Evolutionary conservation across 2,797 vertebrate genomes (phyloP), one percentile per base, ranked within the genome.

Genomic region (Atherinosoma microstoma): DNA sequence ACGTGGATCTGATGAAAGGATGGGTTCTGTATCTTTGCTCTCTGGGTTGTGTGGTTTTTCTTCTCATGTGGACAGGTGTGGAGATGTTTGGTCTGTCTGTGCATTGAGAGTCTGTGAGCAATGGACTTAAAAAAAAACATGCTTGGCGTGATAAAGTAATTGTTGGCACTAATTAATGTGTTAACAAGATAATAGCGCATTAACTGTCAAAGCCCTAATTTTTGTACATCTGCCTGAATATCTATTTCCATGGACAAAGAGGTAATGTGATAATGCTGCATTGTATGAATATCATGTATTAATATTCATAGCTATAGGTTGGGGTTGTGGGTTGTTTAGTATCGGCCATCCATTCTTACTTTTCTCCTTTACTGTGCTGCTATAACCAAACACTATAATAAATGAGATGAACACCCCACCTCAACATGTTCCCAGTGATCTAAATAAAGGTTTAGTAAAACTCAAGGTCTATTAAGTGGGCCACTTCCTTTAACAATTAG

Each of bases 361-460:
- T 58, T 1, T 3, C 32, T 58, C 56, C 30, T 4, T 0, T 36
- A 36, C 49, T 49, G 24, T 47, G 32, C 42, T 66, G 35, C 40
- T 61, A 74, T 40, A 10, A 49, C 42, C 32, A 51, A 36, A 27
- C 15, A 47, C 27, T 36, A 32, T 34, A 38, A 49, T 76, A 64
- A 73, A 63, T 10, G 8, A 64, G 34, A 59, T 51, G 8, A 34
- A 70, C 42, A 53, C 62, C 29, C 53, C 30, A 42, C 57, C 16
- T 77, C 58, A 22, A 32, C 45, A 9, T 51, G 56, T 64, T 74
- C 16, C 35, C 53, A 56, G 35, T 54, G 38, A 51, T 64, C 70
- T 76, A 73, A 74, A 75, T 84, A 73, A 87, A 85, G 61, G 58
- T 64, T 30, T 58, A 75, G 47, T 79, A 36, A 76, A 80, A 73